A percentile compares a stretch with the other conserved stretches of the same genome.
Evolutionary conservation across 2,797 vertebrate genomes (phyloP).

Genomic region (Rallus crepitans): DNA sequence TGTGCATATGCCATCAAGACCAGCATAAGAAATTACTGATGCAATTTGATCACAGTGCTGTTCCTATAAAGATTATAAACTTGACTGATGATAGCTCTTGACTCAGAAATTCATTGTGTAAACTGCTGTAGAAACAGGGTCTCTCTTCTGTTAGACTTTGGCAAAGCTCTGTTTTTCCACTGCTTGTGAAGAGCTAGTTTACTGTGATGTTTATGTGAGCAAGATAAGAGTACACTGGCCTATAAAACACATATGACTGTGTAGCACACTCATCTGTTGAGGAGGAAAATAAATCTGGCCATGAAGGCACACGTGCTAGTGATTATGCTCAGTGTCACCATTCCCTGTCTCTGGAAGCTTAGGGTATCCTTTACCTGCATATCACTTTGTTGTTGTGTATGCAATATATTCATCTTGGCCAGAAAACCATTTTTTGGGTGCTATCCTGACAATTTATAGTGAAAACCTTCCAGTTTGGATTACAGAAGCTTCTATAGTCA

Average conservation of each 20-base stretch:
- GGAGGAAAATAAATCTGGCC: neutral
- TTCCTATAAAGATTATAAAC: neutral
- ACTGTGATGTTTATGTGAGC: neutral
- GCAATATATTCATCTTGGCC: neutral
- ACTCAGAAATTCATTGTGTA: neutral
- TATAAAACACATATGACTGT: neutral
- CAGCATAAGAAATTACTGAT: neutral
- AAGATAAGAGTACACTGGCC: neutral
- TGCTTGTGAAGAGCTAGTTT: neutral
- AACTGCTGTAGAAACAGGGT: neutral
- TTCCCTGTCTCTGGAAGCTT: neutral
- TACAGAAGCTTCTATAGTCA: neutral
- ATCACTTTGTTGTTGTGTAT: neutral
- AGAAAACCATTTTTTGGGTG: neutral
- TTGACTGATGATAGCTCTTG: neutral
- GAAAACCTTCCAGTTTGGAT: neutral
- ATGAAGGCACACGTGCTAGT: neutral
- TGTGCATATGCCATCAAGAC: neutral
- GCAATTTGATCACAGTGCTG: neutral
- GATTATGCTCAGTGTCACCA: neutral
- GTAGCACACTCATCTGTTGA: neutral
- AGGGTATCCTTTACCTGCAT: neutral
- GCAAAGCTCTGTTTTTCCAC: neutral
- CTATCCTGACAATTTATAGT: neutral
- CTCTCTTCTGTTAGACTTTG: neutral